Base-by-base conservation (phyloP, 1,140 invertebrate species). In the Drosophila persimilis region DNA sequence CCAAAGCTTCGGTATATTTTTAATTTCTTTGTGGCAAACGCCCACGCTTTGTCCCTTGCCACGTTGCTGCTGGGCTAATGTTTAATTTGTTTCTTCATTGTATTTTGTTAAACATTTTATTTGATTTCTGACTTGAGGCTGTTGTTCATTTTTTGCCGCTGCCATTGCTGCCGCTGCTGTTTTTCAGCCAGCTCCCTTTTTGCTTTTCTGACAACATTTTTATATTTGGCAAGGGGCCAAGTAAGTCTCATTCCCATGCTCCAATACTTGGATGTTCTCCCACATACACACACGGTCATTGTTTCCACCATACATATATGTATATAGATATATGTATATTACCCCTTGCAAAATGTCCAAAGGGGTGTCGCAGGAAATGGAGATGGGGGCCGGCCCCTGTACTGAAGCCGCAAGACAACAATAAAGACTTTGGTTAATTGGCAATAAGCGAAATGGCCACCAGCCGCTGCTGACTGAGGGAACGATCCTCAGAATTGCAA, bases 371-470 rank as follows among this genome's bases (percentile, higher is more conserved):
- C n/a, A 3, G 11, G 45, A 6, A 31, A 17, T 35, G 39, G 1
- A 8, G n/a, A 20, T 47, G 41, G 9, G 9, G 48, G 47, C 17
- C 57, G 58, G 64, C 47, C 22, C 11, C 47, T 17, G 57, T 26
- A 24, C 44, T 56, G 47, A 17, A 8, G 60, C 65, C 45, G 66
- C 75, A 86, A 84, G 77, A 86, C 80, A 85, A 83, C 74, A 85
- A 85, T 85, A 88, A 88, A 85, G 83, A 88, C 83, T 85, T 78
- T 88, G 73, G 62, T 85, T 85, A 85, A 85, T 85, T 88, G 83
- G 77, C 81, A 85, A 85, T 83, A 85, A 85, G 81, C 81, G 74
- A 75, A 84, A 88, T 88, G 83, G 81, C 81, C 77, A 86, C 81
- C 84, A 78, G 61, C 65, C 59, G 80, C 73, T 84, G 80, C 81